Evolutionary conservation across 2,888 invertebrate genomes (phyloP), one percentile per base, ranked within the genome.

Genomic region (Serripes groenlandicus): DNA sequence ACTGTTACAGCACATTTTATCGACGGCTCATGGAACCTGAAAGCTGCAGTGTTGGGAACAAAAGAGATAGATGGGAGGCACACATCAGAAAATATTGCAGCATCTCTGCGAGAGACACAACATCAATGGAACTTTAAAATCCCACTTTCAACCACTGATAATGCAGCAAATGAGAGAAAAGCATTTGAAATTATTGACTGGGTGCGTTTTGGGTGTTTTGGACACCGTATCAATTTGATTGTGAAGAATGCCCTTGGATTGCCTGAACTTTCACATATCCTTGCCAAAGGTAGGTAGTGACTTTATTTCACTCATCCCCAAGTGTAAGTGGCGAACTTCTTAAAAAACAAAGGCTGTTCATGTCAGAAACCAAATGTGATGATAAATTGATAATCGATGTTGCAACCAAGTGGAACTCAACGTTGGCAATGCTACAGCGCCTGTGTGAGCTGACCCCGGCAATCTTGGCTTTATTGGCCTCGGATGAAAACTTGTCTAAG

Each of bases 141-240:
- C 26, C 76, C 70, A 21, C 42, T 60, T 30, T 58, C 54, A 18
- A 35, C 62, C 18, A 78, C 78, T 37, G 72, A 72, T 35, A 73
- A 73, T 73, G 73, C 72, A 26, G 76, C 76, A 21, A 72, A 78
- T 58, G 72, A 72, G 35, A 30, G 21, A 54, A 80, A 81, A 52
- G 83, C 79, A 21, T 35, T 82, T 42, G 42, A 80, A 3, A 18
- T 82, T 1, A 30, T 82, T 18, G 56, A 74, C 0, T 81, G 81
- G 81, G 42, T 15, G 30, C 54, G 80, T 2, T 85, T 88, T 74
- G 80, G 85, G 0, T 88, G 85, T 32, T 83, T 81, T 74, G 85
- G 86, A 2, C 85, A 85, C 49, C 49, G 80, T 2, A 62, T 86
- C 0, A 86, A 86, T 62, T 37, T 88, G 7, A 79, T 78, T 11